Base-by-base conservation (phyloP, 92 coral and sea anemone species). In the Porites rus region DNA sequence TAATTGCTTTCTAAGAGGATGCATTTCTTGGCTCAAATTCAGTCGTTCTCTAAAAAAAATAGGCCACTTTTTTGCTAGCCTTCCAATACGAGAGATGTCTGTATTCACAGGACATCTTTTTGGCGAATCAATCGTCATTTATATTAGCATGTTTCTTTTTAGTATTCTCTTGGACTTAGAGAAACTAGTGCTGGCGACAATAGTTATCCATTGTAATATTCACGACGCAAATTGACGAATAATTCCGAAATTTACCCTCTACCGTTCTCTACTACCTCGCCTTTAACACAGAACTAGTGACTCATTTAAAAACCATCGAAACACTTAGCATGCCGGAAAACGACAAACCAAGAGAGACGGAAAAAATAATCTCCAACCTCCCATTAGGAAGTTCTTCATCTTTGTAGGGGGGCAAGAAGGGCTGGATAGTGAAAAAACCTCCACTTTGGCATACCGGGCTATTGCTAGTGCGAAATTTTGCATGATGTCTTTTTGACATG, bases 1-100 rank as follows among this genome's bases (percentile, higher is more conserved):
- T 81, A 81, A 81, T 81, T 70, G 86, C 58, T 43, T 81, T 31
- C 58, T 31, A 61, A 81, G 77, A 38, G 59, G 62, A 8, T n/a
- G 64, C 19, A 46, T 20, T 38, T 81, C 53, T 81, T 70, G 86
- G 86, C 77, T 70, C 4, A 28, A 58, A 19, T 72, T 81, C 76
- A 81, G 84, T 67, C 51, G 70, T 10, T 18, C 69, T 72, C 66
- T 77, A 71, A 70, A 81, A 52, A 80, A 28, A 70, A 81, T 66
- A 81, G 18, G 31, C 21, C 62, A 17, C 0, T 12, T 43, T 71
- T 54, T 56, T 52, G 38, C 10, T 51, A 51, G 43, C 63, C 8
- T 80, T 31, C 70, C 46, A 3, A 38, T 38, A 38, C 46, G 46
- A 4, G 46, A 38, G 46, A 38, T 4, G 46, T 6, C 46, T 38